These are phyloP conservation scores for Phoxinus dragarum DNA, from an alignment of 2,797 vertebrate genomes.

Conservation along the genomic window DNA sequence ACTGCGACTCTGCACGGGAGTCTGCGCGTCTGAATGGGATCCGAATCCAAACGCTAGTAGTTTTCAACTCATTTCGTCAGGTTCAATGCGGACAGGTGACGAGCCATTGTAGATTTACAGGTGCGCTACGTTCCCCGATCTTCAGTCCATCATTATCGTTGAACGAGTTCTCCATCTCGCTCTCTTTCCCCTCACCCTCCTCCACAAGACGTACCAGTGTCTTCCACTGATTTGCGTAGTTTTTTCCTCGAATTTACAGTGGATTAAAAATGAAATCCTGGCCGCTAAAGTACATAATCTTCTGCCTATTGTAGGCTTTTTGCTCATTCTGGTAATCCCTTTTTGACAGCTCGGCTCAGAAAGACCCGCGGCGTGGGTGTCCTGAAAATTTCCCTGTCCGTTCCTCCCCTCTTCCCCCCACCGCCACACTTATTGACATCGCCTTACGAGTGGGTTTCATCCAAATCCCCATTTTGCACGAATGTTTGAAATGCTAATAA, in stretches of 20 bases:
- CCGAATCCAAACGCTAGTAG: slow-evolving; percentile 9
- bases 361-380: slow-evolving; percentile 66
- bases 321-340: slow-evolving; percentile 77
- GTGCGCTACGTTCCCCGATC: background rate
- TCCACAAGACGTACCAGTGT: slow-evolving; percentile 13
- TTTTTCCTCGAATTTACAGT: slow-evolving; percentile 68
- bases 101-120: background rate
- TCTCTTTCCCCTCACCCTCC: background rate
- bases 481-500: slow-evolving; percentile 23
- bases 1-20: slow-evolving; percentile 34
- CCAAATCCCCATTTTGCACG: slow-evolving; percentile 10
- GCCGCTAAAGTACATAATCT: slow-evolving; percentile 76
- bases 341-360: slow-evolving; percentile 74
- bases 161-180: background rate
- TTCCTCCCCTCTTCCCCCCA: slow-evolving; percentile 29
- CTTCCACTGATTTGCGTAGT: slow-evolving; percentile 45
- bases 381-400: slow-evolving; percentile 50
- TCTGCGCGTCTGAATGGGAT: slow-evolving; percentile 26
- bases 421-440: slow-evolving; percentile 16
- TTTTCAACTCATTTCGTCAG: background rate
- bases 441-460: slow-evolving; percentile 11
- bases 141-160: background rate
- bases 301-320: slow-evolving; percentile 73
- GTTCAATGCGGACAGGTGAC: slow-evolving; percentile 25
- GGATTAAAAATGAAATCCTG: slow-evolving; percentile 78